phyloP scores from a whole-genome alignment of 2,113 vertebrate species.

The Toxotes chatareus region DNA sequence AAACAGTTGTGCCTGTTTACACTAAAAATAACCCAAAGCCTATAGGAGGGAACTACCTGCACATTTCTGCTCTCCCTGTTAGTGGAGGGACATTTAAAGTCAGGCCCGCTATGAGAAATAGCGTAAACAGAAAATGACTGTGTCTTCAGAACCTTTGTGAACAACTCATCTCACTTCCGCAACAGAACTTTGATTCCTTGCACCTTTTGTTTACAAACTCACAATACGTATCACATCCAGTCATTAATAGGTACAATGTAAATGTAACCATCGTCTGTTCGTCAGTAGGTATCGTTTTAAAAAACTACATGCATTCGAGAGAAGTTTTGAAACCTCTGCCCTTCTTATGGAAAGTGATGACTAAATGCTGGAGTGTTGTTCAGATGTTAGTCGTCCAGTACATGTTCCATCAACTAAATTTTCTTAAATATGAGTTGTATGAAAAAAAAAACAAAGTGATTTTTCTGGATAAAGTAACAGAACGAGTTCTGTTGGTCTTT shows the following conservation, averaged over 20 bases:
- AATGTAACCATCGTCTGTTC: not conserved
- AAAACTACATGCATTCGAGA: not conserved
- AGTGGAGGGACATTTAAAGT: conserved; percentile 18
- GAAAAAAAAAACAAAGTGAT: not conserved
- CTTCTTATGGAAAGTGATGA: not conserved
- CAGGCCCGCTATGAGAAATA: conserved; percentile 33
- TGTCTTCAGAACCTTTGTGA: not conserved
- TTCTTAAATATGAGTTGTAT: not conserved
- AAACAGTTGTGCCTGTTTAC: not conserved
- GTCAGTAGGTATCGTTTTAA: not conserved
- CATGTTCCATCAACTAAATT: not conserved
- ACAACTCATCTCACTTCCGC: not conserved
- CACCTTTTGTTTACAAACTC: not conserved
- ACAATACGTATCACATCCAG: not conserved
- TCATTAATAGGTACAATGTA: not conserved
- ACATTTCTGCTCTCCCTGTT: not conserved
- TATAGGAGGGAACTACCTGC: not conserved
- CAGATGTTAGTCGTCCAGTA: not conserved
- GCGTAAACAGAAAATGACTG: not conserved
- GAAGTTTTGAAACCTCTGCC: not conserved
- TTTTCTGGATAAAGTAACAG: not conserved
- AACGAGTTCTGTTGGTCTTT: not conserved
- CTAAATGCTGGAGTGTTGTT: not conserved
- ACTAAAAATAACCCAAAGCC: conserved; percentile 19
- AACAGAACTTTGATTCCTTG: not conserved